These are phyloP conservation scores for Styela clava DNA, from an alignment of 23 tunicate genomes.

Conservation along the genomic window DNA sequence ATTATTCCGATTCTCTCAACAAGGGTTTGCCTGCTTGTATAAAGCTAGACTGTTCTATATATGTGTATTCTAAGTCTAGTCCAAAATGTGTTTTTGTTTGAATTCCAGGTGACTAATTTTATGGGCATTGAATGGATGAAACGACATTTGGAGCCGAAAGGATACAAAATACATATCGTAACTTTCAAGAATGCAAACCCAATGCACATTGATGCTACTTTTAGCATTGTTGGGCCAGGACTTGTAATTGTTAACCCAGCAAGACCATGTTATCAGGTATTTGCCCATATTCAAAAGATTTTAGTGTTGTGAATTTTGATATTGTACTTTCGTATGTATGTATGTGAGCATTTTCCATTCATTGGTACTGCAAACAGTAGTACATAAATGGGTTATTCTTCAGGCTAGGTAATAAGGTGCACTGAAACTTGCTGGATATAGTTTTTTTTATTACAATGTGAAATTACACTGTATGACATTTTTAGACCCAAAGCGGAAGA, in stretches of 20 bases:
- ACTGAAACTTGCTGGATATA: too few species aligned
- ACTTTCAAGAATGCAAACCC: conserved; percentile 37
- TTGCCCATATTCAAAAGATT: background rate
- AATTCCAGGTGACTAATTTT: conserved; percentile 16
- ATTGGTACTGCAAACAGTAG: too few species aligned
- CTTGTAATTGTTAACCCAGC: conserved; percentile 30
- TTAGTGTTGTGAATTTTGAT: background rate
- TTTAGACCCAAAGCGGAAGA: too few species aligned
- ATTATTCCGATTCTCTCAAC: too few species aligned
- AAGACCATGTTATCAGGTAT: conserved; percentile 13
- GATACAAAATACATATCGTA: conserved; percentile 15
- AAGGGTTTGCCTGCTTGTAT: background rate
- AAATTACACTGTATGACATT: too few species aligned
- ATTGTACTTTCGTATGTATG: background rate
- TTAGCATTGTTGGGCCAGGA: conserved; percentile 35
- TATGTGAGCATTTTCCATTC: too few species aligned
- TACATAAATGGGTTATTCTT: too few species aligned
- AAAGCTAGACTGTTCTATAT: too few species aligned
- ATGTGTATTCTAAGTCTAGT: too few species aligned
- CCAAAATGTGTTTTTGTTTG: too few species aligned
- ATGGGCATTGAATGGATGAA: conserved; percentile 40
- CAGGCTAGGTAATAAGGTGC: too few species aligned
- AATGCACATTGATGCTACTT: conserved; percentile 39
- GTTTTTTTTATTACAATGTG: too few species aligned
- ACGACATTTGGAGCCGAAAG: conserved; percentile 35